Evolutionary conservation across 2,797 vertebrate genomes (phyloP), one percentile per base, ranked within the genome.

Genomic region (Gastrophryne carolinensis): DNA sequence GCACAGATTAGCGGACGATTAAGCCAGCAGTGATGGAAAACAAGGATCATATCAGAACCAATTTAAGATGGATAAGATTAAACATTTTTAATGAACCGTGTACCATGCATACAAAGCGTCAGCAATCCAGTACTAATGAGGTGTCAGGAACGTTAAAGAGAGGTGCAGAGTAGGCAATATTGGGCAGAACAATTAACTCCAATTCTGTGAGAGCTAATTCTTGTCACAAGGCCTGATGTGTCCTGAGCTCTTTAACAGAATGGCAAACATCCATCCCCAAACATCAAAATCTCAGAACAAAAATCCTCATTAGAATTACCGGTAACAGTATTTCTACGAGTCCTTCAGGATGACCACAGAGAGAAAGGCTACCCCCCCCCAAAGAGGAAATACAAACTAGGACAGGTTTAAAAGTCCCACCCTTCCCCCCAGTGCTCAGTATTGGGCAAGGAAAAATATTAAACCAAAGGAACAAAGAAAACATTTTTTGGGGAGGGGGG

Each of bases 51-150:
- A 77, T 81, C 82, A 83, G 73, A 73, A 79, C 67, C 66, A 77
- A 54, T 82, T 82, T 81, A 72, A 54, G 81, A 64, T 35, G 79
- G 89, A 89, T 91, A 91, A 92, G 80, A 83, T 85, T 62, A 80
- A 61, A 73, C 21, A 39, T 23, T 78, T 53, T 79, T 81, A 85
- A 74, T 81, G 82, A 90, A 85, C 87, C 81, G 35, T 86, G 82
- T 80, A 86, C 82, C 81, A 82, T 79, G 87, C 64, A 82, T 75
- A 81, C 84, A 86, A 86, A 88, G 86, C 84, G 71, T 80, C 69
- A 73, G 82, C 84, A 88, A 87, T 84, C 83, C 83, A 79, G 54
- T 35, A 70, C 72, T 92, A 92, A 93, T 91, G 84, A 93, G 89
- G 79, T 81, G 75, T 65, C 63, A 81, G 87, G 86, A 78, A 80